These are phyloP conservation scores for Pedetes capensis DNA, from an alignment of 2,113 vertebrate genomes.

Conservation along the genomic window DNA sequence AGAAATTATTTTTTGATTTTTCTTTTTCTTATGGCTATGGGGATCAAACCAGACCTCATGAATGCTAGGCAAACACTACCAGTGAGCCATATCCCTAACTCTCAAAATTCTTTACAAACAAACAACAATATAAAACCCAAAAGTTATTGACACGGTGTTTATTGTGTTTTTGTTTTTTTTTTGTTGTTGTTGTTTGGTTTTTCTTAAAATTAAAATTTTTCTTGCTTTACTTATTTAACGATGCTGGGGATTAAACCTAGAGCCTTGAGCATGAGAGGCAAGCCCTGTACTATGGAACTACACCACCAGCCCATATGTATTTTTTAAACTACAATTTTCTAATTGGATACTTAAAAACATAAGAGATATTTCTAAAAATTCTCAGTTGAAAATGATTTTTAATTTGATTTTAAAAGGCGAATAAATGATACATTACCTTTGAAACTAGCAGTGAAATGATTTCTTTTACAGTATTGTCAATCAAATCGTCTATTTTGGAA, in stretches of 20 bases:
- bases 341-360: background rate
- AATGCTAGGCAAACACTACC: too few relatives aligned
- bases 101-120: slow-evolving; percentile 22
- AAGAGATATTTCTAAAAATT: slow-evolving; percentile 33
- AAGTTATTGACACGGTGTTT: background rate
- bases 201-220: background rate
- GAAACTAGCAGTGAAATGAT: slow-evolving; percentile 93
- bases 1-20: too few relatives aligned
- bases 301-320: background rate
- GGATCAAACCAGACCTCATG: too few relatives aligned
- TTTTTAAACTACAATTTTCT: slow-evolving; percentile 7
- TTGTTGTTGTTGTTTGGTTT: background rate
- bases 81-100: too few relatives aligned
- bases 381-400: background rate
- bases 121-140: background rate
- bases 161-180: background rate
- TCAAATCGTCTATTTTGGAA: slow-evolving; percentile 97
- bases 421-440: slow-evolving; percentile 88
- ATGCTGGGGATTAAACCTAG: background rate
- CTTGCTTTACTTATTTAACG: background rate
- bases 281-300: background rate
- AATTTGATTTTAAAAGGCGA: slow-evolving; percentile 57
- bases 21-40: too few relatives aligned
- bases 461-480: slow-evolving; percentile 95
- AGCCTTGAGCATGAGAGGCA: background rate